Evolutionary conservation across 2,888 invertebrate genomes (phyloP).

Genomic region (Tetragonisca angustula): DNA sequence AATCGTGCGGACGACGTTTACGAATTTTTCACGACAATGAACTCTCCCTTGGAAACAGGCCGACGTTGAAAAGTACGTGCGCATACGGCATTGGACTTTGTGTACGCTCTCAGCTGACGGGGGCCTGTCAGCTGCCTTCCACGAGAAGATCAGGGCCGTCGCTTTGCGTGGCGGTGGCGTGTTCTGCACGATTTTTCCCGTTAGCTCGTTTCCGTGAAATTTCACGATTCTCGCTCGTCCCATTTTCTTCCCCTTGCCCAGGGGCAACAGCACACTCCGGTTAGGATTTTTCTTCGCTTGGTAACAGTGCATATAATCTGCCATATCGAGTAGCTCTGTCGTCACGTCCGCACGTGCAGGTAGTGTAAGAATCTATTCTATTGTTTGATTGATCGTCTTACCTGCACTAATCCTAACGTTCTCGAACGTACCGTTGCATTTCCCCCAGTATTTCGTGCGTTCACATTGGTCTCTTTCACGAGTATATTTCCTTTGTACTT

Average conservation of each 20-base stretch:
- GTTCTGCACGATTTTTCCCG: slow-evolving; percentile 48
- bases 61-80: slow-evolving; percentile 53
- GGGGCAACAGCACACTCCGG: neutral
- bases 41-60: slow-evolving; percentile 29
- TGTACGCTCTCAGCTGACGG: slow-evolving; percentile 82
- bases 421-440: neutral
- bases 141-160: slow-evolving; percentile 73
- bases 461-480: neutral
- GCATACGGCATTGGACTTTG: slow-evolving; percentile 72
- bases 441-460: neutral
- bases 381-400: slow-evolving; percentile 14
- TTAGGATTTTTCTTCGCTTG: slow-evolving; percentile 35
- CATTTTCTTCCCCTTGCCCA: neutral
- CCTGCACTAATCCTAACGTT: neutral
- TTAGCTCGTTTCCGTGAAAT: slow-evolving; percentile 21
- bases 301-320: slow-evolving; percentile 51
- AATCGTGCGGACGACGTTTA: neutral
- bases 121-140: slow-evolving; percentile 79
- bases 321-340: slow-evolving; percentile 46
- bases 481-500: neutral
- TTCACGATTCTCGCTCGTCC: slow-evolving; percentile 5
- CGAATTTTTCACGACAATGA: slow-evolving; percentile 12
- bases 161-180: slow-evolving; percentile 51
- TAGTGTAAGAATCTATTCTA: slow-evolving; percentile 18
- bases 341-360: slow-evolving; percentile 62